Evolutionary conservation across 53 echinoderm and acorn worm genomes (phyloP).

Genomic region (Temnopleurus reevesii): DNA sequence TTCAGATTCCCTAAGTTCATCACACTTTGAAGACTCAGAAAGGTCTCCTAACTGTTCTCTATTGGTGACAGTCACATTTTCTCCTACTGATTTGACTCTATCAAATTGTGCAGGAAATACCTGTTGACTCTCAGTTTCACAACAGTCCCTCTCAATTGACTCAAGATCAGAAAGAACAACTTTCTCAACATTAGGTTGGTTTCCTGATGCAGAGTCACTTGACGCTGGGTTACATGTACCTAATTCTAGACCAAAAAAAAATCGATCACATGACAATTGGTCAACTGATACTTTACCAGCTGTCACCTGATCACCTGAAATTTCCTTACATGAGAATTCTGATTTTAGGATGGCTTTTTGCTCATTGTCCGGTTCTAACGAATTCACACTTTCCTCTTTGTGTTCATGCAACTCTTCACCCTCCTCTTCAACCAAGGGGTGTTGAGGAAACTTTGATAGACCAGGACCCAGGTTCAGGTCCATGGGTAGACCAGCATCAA

Average conservation of each 20-base stretch:
- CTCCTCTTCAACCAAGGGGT: constrained; percentile 17
- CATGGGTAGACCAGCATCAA: neutral
- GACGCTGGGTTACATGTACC: too few species aligned
- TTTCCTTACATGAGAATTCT: too few species aligned
- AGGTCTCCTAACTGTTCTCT: neutral
- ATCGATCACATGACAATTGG: neutral
- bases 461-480: neutral
- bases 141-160: neutral
- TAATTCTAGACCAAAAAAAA: too few species aligned
- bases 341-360: too few species aligned
- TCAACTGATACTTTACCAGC: neutral
- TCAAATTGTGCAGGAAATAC: neutral
- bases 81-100: neutral
- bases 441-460: neutral
- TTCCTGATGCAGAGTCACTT: too few species aligned
- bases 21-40: neutral
- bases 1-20: neutral
- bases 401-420: neutral
- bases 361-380: too few species aligned
- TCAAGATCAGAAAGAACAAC: neutral
- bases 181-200: neutral
- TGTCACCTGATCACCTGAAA: neutral
- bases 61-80: neutral
- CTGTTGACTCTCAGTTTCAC: neutral
- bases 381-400: neutral